Percentiles rank a stretch among this genome's conserved stretches.
Conservation (phyloP, 1,140 invertebrate genomes). For the Hetaerina americana region DNA sequence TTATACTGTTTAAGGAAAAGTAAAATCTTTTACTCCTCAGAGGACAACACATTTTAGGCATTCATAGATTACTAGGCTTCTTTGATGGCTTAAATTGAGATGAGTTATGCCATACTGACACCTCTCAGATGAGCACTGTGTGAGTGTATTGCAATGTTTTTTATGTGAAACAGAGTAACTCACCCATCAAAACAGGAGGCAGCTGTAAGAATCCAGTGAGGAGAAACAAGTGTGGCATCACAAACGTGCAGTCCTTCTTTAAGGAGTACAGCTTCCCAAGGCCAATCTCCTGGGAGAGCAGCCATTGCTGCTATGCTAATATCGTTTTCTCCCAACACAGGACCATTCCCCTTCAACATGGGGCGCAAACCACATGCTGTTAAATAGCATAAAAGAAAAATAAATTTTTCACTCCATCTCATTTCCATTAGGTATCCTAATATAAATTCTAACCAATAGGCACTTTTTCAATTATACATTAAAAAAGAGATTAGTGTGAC, state of each 20-base stretch:
- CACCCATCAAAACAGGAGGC: conserved; percentile 76
- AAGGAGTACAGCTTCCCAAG: conserved; percentile 73
- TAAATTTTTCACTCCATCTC: no score
- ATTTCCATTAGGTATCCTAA: no score
- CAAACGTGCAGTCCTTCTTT: conserved; percentile 76
- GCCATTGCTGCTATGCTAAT: conserved; percentile 42
- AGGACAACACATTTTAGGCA: no score
- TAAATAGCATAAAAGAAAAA: no score
- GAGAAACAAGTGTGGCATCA: conserved; percentile 66
- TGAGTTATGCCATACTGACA: no score
- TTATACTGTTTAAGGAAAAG: no score
- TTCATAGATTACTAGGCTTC: no score
- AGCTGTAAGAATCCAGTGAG: conserved; percentile 72
- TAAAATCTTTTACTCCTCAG: no score
- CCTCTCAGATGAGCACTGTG: background rate
- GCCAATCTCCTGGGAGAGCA: conserved; percentile 68
- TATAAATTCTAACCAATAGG: no score
- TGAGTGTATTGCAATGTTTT: background rate
- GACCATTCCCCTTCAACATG: conserved; percentile 36
- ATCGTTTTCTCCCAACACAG: conserved; percentile 31
- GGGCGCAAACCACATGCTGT: conserved; percentile 64
- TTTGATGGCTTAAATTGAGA: no score
- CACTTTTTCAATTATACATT: no score
- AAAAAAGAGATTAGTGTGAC: no score
- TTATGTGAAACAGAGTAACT: conserved; percentile 9